phyloP scores from a whole-genome alignment of 1,140 invertebrate genomes.

The Anthonomus grandis region DNA sequence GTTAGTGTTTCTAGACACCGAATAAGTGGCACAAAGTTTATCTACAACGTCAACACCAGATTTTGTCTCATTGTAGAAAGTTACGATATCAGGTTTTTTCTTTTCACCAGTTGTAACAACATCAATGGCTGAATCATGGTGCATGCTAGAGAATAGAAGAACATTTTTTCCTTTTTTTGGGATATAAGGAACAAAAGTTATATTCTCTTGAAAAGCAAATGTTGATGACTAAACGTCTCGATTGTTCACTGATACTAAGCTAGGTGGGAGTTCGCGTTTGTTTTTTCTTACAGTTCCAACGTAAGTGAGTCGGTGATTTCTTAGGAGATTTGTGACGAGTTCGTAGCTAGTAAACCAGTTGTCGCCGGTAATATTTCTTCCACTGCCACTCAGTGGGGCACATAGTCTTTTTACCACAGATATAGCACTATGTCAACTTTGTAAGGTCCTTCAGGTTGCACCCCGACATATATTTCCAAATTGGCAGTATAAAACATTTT shows the following conservation, averaged over 20 bases:
- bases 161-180: no score
- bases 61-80: slow-evolving; percentile 50
- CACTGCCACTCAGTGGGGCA: slow-evolving; percentile 29
- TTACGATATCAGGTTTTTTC: slow-evolving; percentile 27
- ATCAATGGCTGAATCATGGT: not conserved
- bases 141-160: slow-evolving; percentile 5
- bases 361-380: slow-evolving; percentile 46
- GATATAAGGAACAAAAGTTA: no score
- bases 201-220: no score
- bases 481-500: slow-evolving; percentile 40
- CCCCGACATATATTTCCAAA: slow-evolving; percentile 41
- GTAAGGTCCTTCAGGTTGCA: slow-evolving; percentile 38
- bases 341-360: slow-evolving; percentile 46
- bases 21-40: slow-evolving; percentile 46
- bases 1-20: slow-evolving; percentile 23
- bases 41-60: slow-evolving; percentile 51
- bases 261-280: slow-evolving; percentile 45
- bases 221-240: no score
- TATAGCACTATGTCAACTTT: slow-evolving; percentile 28
- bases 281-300: slow-evolving; percentile 47
- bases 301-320: slow-evolving; percentile 37
- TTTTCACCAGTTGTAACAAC: not conserved
- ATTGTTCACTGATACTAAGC: no score
- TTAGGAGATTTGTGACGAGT: slow-evolving; percentile 39
- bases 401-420: slow-evolving; percentile 21